Percentiles rank a stretch among this genome's conserved stretches.
Conservation (phyloP, 1,140 invertebrate genomes). For the Lepidurus apus region DNA sequence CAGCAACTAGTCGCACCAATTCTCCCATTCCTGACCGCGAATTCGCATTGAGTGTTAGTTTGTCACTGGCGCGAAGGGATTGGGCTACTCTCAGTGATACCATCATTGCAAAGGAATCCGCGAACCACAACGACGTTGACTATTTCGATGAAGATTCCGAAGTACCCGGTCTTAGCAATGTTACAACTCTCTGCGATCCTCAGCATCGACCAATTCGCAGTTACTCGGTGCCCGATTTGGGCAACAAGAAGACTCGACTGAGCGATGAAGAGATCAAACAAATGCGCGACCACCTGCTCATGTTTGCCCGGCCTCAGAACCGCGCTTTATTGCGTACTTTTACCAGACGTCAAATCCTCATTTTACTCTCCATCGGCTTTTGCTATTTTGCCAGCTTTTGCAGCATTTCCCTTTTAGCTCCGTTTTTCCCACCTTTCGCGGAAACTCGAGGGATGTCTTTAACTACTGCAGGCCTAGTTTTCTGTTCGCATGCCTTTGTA, state of each 20-base stretch:
- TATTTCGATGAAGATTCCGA: background rate
- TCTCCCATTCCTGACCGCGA: background rate
- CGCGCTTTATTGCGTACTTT: background rate
- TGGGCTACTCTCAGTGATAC: background rate
- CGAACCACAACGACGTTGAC: background rate
- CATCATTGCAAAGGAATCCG: background rate
- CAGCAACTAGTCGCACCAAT: background rate
- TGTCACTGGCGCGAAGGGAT: background rate
- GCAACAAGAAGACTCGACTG: slow-evolving; percentile 19
- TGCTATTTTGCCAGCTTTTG: slow-evolving; percentile 62
- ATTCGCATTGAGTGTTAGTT: background rate
- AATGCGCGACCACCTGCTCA: slow-evolving; percentile 25
- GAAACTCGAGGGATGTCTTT: slow-evolving; percentile 9
- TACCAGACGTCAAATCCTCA: slow-evolving; percentile 11
- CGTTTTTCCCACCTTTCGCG: slow-evolving; percentile 60
- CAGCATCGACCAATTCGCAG: slow-evolving; percentile 22
- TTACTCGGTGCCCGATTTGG: slow-evolving; percentile 27
- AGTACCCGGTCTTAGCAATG: background rate
- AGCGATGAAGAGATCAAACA: slow-evolving; percentile 29
- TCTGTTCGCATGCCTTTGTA: slow-evolving; percentile 64
- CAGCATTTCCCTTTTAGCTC: slow-evolving; percentile 69
- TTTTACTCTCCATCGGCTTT: slow-evolving; percentile 23
- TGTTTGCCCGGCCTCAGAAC: slow-evolving; percentile 29
- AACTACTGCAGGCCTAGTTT: slow-evolving; percentile 57
- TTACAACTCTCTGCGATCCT: background rate